Base-by-base conservation (phyloP, 1,140 invertebrate species). In the Solenopsis fugax region DNA sequence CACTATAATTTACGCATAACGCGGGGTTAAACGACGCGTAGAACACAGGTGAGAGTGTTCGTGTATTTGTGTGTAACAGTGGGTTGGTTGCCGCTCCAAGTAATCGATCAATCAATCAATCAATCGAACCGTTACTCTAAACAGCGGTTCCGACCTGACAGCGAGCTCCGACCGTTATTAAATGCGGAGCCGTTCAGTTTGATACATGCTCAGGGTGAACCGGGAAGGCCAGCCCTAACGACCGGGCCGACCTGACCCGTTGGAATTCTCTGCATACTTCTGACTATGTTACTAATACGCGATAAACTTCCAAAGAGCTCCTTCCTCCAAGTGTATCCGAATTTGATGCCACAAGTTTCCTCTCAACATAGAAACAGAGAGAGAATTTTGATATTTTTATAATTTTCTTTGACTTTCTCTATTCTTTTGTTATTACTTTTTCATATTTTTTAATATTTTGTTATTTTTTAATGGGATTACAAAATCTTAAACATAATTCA, bases 191-290 rank as follows among this genome's bases (percentile, higher is more conserved):
- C 69, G 78, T 64, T 67, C 82, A 87, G 85, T 87, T 60, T 75
- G 81, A 87, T 69, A 84, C 77, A 75, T 76, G 65, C 37, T 41
- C 71, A 88, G 87, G 58, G 87, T 69, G 87, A 81, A 56, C 48
- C 58, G 45, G 65, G 54, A 85, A 72, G 76, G 72, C 64, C 56
- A 88, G 81, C 60, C 73, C 87, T 89, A 85, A 87, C 89, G 87
- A 91, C 86, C 86, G 16, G 50, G 71, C 71, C 82, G 65, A 88
- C 77, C 84, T 60, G 67, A 85, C 67, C 77, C 77, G 75, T 52
- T 41, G 60, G 56, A 89, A 90, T 89, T 90, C 91, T 75, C 81
- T 29, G 88, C 86, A 91, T 91, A 91, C 89, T 92, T 90, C 76
- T 45, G 34, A 71, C 82, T 71, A 50, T 54, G 89, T 89, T 89